A percentile compares a stretch with the other conserved stretches of the same genome.
These are phyloP conservation scores for Agrilus mali DNA, from an alignment of 2,888 invertebrate species.

Conservation along the genomic window DNA sequence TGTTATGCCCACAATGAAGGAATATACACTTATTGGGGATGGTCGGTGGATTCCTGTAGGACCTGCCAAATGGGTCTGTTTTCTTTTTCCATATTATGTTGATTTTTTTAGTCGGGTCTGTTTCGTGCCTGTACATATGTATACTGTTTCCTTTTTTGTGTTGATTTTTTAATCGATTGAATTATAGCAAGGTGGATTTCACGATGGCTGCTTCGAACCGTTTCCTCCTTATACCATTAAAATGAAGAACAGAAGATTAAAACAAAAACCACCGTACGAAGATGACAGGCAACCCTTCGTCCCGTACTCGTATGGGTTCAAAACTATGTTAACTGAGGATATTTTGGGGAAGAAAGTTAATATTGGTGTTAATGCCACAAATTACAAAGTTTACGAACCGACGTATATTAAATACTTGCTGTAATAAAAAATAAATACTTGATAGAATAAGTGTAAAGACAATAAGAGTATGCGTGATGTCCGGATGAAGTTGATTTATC, in stretches of 20 bases:
- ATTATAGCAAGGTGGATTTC: slow-evolving; percentile 26
- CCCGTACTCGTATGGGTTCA: slow-evolving; percentile 13
- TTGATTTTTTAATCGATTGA: background rate
- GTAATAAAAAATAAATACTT: background rate
- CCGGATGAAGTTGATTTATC: too few relatives aligned
- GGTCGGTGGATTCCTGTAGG: slow-evolving; percentile 25
- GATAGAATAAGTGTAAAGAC: too few relatives aligned
- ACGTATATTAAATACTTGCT: slow-evolving; percentile 5
- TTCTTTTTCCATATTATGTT: background rate
- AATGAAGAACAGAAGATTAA: slow-evolving; percentile 7
- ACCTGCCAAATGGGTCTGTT: slow-evolving; percentile 26
- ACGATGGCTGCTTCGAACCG: slow-evolving; percentile 31
- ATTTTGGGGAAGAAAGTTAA: slow-evolving; percentile 12
- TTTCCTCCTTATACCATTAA: slow-evolving; percentile 24
- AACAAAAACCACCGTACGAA: background rate
- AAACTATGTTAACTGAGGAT: slow-evolving; percentile 12
- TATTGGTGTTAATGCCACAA: slow-evolving; percentile 11
- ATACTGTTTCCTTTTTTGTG: too few relatives aligned
- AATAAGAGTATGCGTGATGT: too few relatives aligned
- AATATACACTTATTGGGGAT: slow-evolving; percentile 6
- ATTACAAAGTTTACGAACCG: slow-evolving; percentile 11
- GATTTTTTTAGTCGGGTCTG: too few relatives aligned
- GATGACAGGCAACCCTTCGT: slow-evolving; percentile 5
- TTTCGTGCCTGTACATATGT: too few relatives aligned
- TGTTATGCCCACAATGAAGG: slow-evolving; percentile 11